Evolutionary conservation across 1,140 invertebrate species (phyloP), one percentile per base, ranked within the genome.

Genomic region (Eriosoma lanigerum): DNA sequence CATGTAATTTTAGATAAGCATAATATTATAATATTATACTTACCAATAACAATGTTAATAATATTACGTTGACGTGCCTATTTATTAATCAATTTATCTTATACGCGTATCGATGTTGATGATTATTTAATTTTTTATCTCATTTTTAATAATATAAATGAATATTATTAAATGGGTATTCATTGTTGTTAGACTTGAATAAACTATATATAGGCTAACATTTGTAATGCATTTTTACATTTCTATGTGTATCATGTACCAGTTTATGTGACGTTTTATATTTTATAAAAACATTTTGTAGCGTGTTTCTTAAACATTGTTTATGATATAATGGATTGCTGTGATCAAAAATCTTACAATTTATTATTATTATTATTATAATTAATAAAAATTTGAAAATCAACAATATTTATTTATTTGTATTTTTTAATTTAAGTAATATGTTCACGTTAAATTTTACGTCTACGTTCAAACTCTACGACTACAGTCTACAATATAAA

Each of bases 261-360:
- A 78, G 75, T 78, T 60, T 60, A 78, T n/a, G 56, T 60, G 54
- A 62, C 56, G 38, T 78, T 78, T 78, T 78, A 21, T 60, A 78
- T 78, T 78, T 78, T 62, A 48, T 62, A 78, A 62, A 62, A 3
- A 60, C 21, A 78, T 78, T 78, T 78, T 78, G 50, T 78, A 78
- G 75, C 1, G 17, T 46, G 32, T 78, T 78, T 78, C 56, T 78
- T 60, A 58, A 75, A 54, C 21, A 75, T 75, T 56, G 72, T 78
- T 60, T 78, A 78, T n/a, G 15, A 29, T 78, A 38, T 38, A 4
- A 24, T 29, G 75, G 38, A 78, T 62, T 62, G 56, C 62, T 78
- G 75, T 78, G 60, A 60, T 12, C 44, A 62, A 62, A 38, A 60
- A 44, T 78, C 60, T 44, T 78, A 78, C 56, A 19, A 60, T 78